phyloP scores from a whole-genome alignment of 2,797 vertebrate genomes.

The Vultur gryphus region DNA sequence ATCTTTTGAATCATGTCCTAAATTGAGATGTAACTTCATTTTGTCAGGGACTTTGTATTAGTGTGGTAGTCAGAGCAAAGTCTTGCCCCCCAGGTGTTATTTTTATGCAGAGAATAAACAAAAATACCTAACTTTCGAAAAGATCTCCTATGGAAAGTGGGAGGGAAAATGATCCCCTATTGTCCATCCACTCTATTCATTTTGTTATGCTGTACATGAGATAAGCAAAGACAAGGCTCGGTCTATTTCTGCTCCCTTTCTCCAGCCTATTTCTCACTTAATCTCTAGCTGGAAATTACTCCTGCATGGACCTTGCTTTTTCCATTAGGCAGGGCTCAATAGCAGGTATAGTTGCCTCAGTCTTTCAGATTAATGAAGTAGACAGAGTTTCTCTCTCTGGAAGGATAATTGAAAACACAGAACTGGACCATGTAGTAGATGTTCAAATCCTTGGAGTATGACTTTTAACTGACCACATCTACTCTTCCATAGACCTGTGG shows the following conservation, averaged over 20 bases:
- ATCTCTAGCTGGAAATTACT: neutral
- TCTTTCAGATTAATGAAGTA: neutral
- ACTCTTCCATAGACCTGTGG: neutral
- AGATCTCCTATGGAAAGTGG: neutral
- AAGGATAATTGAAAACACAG: neutral
- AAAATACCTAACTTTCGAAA: neutral
- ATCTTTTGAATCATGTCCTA: neutral
- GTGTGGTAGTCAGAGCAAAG: neutral
- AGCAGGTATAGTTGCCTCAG: neutral
- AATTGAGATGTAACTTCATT: neutral
- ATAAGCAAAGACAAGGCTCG: neutral
- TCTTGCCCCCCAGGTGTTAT: fast-evolving
- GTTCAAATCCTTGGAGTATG: neutral
- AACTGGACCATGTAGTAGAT: neutral
- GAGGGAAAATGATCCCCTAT: neutral
- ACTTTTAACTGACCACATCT: neutral
- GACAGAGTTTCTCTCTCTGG: neutral
- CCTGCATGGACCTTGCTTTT: neutral
- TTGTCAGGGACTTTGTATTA: neutral
- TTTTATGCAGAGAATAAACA: neutral
- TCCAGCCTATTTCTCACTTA: neutral
- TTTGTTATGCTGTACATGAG: neutral
- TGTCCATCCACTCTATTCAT: neutral
- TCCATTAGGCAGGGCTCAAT: neutral
- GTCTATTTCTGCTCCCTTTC: neutral